A percentile compares a stretch with the other conserved stretches of the same genome.
phyloP scores from a whole-genome alignment of 1,140 invertebrate genomes.

The Drosophila funebris region DNA sequence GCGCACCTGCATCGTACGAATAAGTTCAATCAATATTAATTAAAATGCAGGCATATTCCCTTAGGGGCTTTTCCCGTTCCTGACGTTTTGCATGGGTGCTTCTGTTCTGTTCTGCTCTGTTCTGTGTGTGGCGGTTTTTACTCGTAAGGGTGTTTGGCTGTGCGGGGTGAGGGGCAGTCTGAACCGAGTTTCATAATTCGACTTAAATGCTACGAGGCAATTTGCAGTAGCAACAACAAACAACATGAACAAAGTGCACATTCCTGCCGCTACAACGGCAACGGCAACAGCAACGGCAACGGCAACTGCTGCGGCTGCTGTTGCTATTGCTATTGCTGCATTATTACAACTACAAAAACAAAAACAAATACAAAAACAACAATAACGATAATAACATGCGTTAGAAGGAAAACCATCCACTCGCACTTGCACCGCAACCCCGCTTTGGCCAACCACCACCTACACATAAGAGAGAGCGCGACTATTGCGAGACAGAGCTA shows the following conservation, averaged over 20 bases:
- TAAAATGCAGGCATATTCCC: slow-evolving; percentile 74
- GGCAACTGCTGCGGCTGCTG: too few species aligned
- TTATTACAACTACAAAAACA: slow-evolving; percentile 36
- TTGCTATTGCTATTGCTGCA: slow-evolving; percentile 39
- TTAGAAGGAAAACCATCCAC: slow-evolving; percentile 56
- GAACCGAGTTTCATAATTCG: slow-evolving; percentile 72
- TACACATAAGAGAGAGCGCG: slow-evolving; percentile 39
- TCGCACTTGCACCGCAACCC: slow-evolving; percentile 16
- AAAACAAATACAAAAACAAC: slow-evolving; percentile 40
- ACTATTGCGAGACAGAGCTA: not conserved
- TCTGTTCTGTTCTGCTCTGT: too few species aligned
- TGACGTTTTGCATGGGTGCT: slow-evolving; percentile 45
- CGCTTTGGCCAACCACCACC: slow-evolving; percentile 31
- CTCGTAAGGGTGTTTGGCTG: not conserved
- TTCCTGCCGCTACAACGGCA: slow-evolving; percentile 64
- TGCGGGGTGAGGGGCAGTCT: not conserved
- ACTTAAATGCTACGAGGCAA: slow-evolving; percentile 78
- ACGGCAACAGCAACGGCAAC: too few species aligned
- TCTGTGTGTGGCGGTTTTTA: slow-evolving; percentile 3
- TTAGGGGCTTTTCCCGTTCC: slow-evolving; percentile 38
- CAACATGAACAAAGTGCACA: slow-evolving; percentile 67
- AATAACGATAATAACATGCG: slow-evolving; percentile 51
- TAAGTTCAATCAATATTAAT: slow-evolving; percentile 79
- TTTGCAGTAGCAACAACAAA: slow-evolving; percentile 62
- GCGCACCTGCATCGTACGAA: slow-evolving; percentile 43